Evolutionary conservation across 1,140 invertebrate species (phyloP), one percentile per base, ranked within the genome.

Genomic region (Zophobas morio): DNA sequence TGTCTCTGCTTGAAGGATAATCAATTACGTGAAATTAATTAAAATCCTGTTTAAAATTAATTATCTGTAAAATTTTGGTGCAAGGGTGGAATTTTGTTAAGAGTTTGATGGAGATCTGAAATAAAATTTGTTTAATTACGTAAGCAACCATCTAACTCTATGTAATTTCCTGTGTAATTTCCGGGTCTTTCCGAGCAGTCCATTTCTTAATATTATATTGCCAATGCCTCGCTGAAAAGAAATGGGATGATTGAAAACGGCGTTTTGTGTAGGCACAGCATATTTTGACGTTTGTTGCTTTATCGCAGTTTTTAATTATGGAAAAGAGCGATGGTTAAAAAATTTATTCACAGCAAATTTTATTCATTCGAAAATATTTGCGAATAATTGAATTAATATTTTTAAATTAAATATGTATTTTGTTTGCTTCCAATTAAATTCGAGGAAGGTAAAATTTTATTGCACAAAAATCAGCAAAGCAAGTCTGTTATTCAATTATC

Each of bases 51-150:
- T 60, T 35, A 36, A 36, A 36, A 36, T 37, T 60, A 36, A 39
- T 60, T 6, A 6, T 39, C 32, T 20, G n/a, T 60, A 60, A 60
- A 36, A 6, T 8, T 36, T 35, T 4, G 5, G 35, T 35, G 3
- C 1, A 60, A 60, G 8, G 8, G 42, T 57, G 35, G 37, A 66
- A 66, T 42, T 42, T 42, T 42, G 60, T 33, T 42, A n/a, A 3
- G 39, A 42, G 42, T 66, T 36, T 66, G 6, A 40, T 54, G 33
- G 33, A 33, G 35, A 54, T 32, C 1, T 42, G 37, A 66, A 42
- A 60, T 37, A 66, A 66, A 66, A 66, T 66, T 66, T n/a, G 60
- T 66, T 66, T 66, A 66, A 66, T 66, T 66, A 66, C 8, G 39
- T 40, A 66, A 39, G 60, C 60, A 66, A 66, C 36, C 60, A 66